Base-by-base conservation (phyloP, 2,113 vertebrate species). In the Epinephelus cyanopodus region DNA sequence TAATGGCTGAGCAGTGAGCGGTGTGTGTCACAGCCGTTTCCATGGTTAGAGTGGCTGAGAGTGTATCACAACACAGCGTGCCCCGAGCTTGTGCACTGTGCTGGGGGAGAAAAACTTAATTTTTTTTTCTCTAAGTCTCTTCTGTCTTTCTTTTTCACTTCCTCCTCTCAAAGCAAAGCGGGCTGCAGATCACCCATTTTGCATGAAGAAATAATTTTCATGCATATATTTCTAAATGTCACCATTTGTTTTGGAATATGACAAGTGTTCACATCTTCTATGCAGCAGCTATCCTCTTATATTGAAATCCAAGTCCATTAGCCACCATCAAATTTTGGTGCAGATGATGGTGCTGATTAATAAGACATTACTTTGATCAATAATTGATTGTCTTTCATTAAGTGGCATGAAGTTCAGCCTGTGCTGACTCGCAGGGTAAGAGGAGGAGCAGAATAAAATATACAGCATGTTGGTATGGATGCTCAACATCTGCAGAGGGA, bases 1-100 rank as follows among this genome's bases (percentile, higher is more conserved):
- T 93, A 95, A 94, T 48, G 73, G 74, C 79, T 82, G 91, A 92
- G 91, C 88, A 85, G 76, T 54, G 68, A 87, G 87, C 61, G 23
- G 77, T 66, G 74, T 92, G 80, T 93, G 87, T 89, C 84, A 83
- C 88, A 65, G 86, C 90, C 25, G 87, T 93, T 92, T 92, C 91
- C 89, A 92, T 92, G 92, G 91, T 88, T 85, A 78, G 83, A 75
- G 83, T 69, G 79, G 72, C 84, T 74, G 39, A 74, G 74, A 83
- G 73, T 67, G 85, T 80, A 84, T 87, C 85, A 82, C 89, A 87
- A 83, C 87, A 85, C 85, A 68, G 80, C 83, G 81, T 77, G 79
- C 82, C 69, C 68, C 57, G 85, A 62, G 67, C 87, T 65, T 66
- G 80, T 78, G 75, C 69, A 57, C 62, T n/a, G 75, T 76, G 23